phyloP scores from a whole-genome alignment of 2,113 vertebrate genomes.

The Excalfactoria chinensis region DNA sequence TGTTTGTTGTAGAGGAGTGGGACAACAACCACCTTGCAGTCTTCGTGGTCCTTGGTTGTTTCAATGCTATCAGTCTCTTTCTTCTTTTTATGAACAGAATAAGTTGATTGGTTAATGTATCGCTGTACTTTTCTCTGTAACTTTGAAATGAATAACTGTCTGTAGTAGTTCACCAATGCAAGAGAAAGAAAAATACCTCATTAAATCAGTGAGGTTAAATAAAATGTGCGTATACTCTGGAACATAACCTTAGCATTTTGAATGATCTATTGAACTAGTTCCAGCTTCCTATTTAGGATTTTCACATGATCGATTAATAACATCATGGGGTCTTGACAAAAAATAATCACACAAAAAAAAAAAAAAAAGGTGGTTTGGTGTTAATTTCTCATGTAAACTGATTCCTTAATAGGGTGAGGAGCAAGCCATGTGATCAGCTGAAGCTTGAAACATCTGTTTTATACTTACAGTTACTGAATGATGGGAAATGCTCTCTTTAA shows the following conservation, averaged over 20 bases:
- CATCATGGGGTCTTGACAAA: neutral
- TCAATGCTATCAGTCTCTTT: neutral
- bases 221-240: neutral
- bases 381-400: neutral
- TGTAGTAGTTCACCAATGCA: neutral
- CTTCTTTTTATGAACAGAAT: neutral
- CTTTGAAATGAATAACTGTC: neutral
- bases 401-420: neutral
- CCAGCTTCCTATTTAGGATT: neutral
- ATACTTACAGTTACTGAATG: neutral
- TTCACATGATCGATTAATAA: neutral
- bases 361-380: neutral
- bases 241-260: neutral
- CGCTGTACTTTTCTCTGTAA: neutral
- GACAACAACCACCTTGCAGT: neutral
- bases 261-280: neutral
- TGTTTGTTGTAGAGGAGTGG: neutral
- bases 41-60: neutral
- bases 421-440: neutral
- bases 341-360: neutral
- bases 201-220: neutral
- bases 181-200: neutral
- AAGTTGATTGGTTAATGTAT: neutral
- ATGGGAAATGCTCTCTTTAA: neutral
- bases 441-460: neutral